Base-by-base conservation (phyloP, 1,140 invertebrate genomes). In the Drosophila varians region DNA sequence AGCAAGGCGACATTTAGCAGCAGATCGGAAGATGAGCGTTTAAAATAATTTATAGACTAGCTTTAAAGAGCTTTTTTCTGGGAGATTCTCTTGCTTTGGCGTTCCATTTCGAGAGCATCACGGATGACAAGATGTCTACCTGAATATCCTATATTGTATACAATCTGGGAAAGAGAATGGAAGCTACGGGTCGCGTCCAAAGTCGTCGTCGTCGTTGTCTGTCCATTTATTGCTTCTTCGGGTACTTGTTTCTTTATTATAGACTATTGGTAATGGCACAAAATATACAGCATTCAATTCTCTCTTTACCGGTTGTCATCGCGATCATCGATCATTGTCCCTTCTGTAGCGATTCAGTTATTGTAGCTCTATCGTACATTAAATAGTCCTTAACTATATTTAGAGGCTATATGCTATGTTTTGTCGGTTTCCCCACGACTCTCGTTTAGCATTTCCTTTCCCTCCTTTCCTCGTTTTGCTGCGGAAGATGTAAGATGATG, bases 191-290 rank as follows among this genome's bases (percentile, higher is more conserved):
- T 55, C 51, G 36, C 53, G 70, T 83, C 49, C 56, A 49, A 40
- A 62, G 31, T 47, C 62, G 58, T 53, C 42, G 61, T 86, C 57
- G 53, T 76, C 53, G 65, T 83, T 38, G 51, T 72, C 36, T 61
- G 36, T 64, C 74, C 25, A 47, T 43, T 56, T 64, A 31, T 65
- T 74, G 71, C 71, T 74, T 73, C 60, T 73, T 38, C 51, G 69
- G 62, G 46, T 72, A 45, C 47, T 72, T 19, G 53, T 49, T 69
- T 45, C 36, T 56, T 66, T 69, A 53, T 77, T 87, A 69, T 65
- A 74, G 57, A 80, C 82, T 86, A 86, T 79, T 76, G 62, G 55
- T 86, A 89, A 89, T 86, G 86, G 86, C 86, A 89, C 86, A 80
- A 89, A 82, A 86, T 89, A 82, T 89, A 87, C 86, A 89, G 74